Evolutionary conservation across 2,113 vertebrate species (phyloP).

Genomic region (Peromyscus maniculatus): DNA sequence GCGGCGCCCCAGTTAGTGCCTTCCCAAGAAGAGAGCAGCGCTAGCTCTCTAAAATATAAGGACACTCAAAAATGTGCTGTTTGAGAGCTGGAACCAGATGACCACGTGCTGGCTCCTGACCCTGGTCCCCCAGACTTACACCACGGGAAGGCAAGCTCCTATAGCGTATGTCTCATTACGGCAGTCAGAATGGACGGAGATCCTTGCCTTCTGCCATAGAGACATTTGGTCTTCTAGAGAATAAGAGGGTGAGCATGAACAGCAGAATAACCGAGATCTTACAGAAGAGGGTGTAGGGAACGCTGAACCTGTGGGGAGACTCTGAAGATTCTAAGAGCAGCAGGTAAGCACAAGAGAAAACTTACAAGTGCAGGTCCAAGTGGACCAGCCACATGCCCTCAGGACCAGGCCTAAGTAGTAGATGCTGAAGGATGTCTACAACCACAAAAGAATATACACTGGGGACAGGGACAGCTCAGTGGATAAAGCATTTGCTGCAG

Average conservation of each 20-base stretch:
- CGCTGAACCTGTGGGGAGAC: neutral
- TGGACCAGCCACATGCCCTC: neutral
- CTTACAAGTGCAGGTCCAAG: fast-evolving
- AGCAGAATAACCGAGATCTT: neutral
- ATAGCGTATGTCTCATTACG: fast-evolving
- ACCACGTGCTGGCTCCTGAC: neutral
- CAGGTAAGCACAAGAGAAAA: no score
- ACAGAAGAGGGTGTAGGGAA: neutral
- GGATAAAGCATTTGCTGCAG: neutral
- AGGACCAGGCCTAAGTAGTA: no score
- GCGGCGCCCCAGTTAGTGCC: neutral
- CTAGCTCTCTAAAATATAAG: neutral
- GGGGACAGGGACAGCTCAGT: neutral
- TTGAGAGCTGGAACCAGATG: neutral
- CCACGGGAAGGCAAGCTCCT: neutral
- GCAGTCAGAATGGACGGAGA: neutral
- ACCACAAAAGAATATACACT: neutral
- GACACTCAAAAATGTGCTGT: no score
- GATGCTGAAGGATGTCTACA: fast-evolving
- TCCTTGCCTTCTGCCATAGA: neutral
- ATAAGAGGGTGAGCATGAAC: fast-evolving
- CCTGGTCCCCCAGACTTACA: neutral
- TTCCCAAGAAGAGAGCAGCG: neutral
- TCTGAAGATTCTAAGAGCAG: neutral
- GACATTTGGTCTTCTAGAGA: neutral